Percentiles rank a stretch among this genome's conserved stretches.
These are phyloP conservation scores for Drosophila kuntzei DNA, from an alignment of 2,888 invertebrate genomes.

Conservation along the genomic window DNA sequence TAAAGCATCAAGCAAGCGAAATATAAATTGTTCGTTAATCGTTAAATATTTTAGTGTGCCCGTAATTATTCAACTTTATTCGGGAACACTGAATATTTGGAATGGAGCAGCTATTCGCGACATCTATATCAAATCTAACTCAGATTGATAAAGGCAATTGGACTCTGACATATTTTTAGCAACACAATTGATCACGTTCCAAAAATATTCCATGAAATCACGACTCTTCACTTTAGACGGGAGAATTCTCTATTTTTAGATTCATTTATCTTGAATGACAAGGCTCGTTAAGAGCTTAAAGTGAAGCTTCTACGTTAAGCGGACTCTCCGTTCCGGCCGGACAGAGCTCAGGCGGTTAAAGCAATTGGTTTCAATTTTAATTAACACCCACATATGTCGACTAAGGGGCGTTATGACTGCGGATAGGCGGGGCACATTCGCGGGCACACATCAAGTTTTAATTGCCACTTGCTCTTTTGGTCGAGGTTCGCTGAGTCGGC, in stretches of 20 bases:
- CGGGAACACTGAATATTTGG: too few relatives aligned
- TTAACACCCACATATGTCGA: conserved; percentile 65
- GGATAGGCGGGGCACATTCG: conserved; percentile 41
- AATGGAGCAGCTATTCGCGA: too few relatives aligned
- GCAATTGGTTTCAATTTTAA: conserved; percentile 74
- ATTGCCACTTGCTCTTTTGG: conserved; percentile 71
- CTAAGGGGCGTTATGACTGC: conserved; percentile 6
- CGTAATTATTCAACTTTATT: too few relatives aligned
- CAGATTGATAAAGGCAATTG: conserved; percentile 43
- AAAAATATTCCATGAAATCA: conserved; percentile 33
- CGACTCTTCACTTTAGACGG: conserved; percentile 16
- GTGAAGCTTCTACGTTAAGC: conserved; percentile 7
- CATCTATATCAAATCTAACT: background rate
- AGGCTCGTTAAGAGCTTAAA: conserved; percentile 14
- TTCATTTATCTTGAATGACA: conserved; percentile 25
- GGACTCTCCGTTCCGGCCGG: background rate
- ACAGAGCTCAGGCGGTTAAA: conserved; percentile 14
- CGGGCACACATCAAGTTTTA: conserved; percentile 50
- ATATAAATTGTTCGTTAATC: too few relatives aligned
- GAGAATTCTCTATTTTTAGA: conserved; percentile 37
- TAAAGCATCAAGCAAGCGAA: too few relatives aligned
- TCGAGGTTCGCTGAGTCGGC: conserved; percentile 68
- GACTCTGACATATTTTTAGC: conserved; percentile 54
- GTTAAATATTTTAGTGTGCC: too few relatives aligned
- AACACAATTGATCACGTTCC: conserved; percentile 31